Conservation (phyloP, 2,888 invertebrate genomes). For the Callinectes sapidus region DNA sequence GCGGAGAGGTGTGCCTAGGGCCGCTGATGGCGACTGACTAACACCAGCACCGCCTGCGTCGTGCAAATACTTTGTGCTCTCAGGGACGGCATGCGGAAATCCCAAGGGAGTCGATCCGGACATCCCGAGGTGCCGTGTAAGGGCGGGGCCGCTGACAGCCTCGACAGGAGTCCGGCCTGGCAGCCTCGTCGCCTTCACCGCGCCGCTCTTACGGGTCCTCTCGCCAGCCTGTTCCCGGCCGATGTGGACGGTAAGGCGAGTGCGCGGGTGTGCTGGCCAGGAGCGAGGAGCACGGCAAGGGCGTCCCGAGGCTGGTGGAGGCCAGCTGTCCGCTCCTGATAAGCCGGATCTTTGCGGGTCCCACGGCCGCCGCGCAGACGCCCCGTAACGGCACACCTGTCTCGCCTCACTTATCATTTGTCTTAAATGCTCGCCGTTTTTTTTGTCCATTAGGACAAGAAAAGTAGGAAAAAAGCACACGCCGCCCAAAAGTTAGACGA, state of each 20-base stretch:
- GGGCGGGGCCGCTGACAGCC: conserved; percentile 35
- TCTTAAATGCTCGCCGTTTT: conserved; percentile 21
- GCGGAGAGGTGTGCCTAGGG: conserved; percentile 39
- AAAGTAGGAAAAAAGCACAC: background rate
- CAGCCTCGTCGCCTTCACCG: conserved; percentile 9
- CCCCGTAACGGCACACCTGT: conserved; percentile 43
- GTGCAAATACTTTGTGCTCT: conserved; percentile 42
- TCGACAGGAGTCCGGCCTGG: conserved; percentile 18
- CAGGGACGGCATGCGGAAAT: conserved; percentile 47
- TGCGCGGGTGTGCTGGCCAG: conserved; percentile 1
- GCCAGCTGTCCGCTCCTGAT: conserved; percentile 34
- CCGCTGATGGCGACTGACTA: conserved; percentile 42
- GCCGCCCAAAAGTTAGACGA: background rate
- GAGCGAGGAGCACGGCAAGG: conserved; percentile 3
- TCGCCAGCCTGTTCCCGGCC: conserved; percentile 12
- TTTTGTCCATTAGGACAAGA: background rate
- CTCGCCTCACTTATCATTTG: conserved; percentile 38
- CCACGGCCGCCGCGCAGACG: conserved; percentile 41
- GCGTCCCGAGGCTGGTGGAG: conserved; percentile 16
- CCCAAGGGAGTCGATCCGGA: conserved; percentile 50
- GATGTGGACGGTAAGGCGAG: conserved; percentile 34
- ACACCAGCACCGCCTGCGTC: conserved; percentile 29
- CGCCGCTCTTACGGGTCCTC: conserved; percentile 32
- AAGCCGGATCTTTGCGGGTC: conserved; percentile 47
- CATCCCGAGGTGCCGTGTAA: conserved; percentile 42